Conservation (phyloP, 2,113 vertebrate species). For the Terrapene triunguis region DNA sequence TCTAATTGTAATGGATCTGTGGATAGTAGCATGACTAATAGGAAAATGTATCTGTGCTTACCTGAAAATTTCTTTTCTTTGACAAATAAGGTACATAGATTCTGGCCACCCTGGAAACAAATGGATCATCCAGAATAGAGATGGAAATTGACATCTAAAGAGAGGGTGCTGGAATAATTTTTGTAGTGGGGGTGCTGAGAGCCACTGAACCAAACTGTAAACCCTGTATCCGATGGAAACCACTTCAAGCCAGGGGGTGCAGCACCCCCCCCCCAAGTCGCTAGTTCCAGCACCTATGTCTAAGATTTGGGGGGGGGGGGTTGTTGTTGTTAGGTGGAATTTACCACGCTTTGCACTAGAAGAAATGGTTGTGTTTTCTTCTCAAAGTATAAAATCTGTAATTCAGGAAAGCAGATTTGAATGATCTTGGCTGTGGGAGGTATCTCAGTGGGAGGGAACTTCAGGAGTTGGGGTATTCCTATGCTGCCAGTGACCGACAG, state of each 20-base stretch:
- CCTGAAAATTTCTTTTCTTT: neutral
- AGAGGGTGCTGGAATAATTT: no score
- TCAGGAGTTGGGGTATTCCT: fast-evolving
- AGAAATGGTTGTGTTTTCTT: neutral
- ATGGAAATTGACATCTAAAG: neutral
- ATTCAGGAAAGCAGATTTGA: neutral
- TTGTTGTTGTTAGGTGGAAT: neutral
- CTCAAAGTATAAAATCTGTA: neutral
- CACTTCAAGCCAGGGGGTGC: no score
- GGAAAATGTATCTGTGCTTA: neutral
- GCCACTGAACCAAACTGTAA: no score
- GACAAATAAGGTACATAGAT: neutral
- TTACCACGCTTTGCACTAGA: neutral
- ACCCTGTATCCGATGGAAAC: no score
- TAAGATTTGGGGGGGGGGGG: neutral
- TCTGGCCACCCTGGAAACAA: neutral
- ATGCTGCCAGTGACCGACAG: neutral
- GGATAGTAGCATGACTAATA: neutral
- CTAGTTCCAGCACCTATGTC: neutral
- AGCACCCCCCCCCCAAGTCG: no score
- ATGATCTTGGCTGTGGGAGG: neutral
- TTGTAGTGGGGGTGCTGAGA: no score
- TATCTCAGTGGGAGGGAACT: neutral
- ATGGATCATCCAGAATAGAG: neutral
- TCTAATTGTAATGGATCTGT: neutral